Conservation (phyloP, 1,140 invertebrate genomes). For the Bombus superbus region DNA sequence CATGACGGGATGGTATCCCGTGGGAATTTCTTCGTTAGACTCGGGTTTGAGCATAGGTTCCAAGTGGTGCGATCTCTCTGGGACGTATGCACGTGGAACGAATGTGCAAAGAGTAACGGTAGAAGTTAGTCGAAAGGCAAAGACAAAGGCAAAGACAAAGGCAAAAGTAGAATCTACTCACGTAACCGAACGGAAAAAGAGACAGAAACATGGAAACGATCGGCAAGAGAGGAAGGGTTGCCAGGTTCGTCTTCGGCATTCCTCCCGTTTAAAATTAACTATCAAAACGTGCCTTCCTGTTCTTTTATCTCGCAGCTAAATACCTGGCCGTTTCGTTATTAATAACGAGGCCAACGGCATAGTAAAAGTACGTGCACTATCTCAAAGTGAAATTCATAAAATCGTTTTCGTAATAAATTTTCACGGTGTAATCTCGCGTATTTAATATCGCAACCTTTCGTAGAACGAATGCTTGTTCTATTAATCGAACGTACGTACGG, state of each 20-base stretch:
- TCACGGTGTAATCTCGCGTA: slow-evolving; percentile 23
- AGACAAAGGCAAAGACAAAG: not conserved
- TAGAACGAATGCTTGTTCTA: slow-evolving; percentile 2
- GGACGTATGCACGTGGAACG: not conserved
- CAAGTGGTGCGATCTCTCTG: slow-evolving; percentile 18
- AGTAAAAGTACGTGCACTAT: slow-evolving; percentile 48
- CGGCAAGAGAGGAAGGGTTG: slow-evolving; percentile 9
- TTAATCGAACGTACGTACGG: not conserved
- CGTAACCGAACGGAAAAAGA: slow-evolving; percentile 31
- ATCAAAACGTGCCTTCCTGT: slow-evolving; percentile 52
- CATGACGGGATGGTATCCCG: slow-evolving; percentile 30
- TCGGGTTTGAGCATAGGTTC: not conserved
- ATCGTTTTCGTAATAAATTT: slow-evolving; percentile 43
- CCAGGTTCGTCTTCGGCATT: slow-evolving; percentile 43
- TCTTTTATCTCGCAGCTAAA: slow-evolving; percentile 62
- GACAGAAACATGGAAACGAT: slow-evolving; percentile 24
- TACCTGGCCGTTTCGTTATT: slow-evolving; percentile 61
- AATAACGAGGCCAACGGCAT: slow-evolving; percentile 50
- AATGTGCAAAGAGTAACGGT: not conserved
- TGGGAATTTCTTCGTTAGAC: slow-evolving; percentile 28
- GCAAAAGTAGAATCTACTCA: slow-evolving; percentile 39
- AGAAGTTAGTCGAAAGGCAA: slow-evolving; percentile 18
- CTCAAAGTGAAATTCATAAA: slow-evolving; percentile 41
- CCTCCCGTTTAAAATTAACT: slow-evolving; percentile 61
- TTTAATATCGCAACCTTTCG: slow-evolving; percentile 11